A percentile compares a stretch with the other conserved stretches of the same genome.
Conservation (phyloP, 2,888 invertebrate species). For the Pollenia labialis region DNA sequence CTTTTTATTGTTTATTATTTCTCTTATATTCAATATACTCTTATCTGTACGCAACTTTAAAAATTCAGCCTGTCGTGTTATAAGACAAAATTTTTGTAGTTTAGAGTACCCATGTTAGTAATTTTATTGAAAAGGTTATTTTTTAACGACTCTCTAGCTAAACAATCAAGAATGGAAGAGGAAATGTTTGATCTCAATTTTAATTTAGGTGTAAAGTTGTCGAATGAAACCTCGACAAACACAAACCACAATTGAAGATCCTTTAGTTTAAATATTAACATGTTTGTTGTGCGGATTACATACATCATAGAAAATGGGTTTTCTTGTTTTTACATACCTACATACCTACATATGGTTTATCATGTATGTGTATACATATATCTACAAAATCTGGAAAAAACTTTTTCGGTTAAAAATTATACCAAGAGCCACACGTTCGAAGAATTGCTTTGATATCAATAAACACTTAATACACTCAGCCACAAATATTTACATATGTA, state of each 20-base stretch:
- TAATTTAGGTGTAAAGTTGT: slow-evolving; percentile 56
- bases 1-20: too few relatives aligned
- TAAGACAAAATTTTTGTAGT: too few relatives aligned
- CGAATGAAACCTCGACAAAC: slow-evolving; percentile 43
- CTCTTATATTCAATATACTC: too few relatives aligned
- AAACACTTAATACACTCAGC: slow-evolving; percentile 43
- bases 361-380: neutral
- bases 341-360: neutral
- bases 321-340: neutral
- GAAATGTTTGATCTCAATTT: slow-evolving; percentile 21
- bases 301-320: too few relatives aligned
- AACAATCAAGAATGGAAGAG: neutral
- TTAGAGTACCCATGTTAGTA: neutral
- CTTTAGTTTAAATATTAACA: too few relatives aligned
- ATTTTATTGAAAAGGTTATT: neutral
- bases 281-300: too few relatives aligned
- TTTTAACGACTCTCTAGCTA: neutral
- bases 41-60: too few relatives aligned
- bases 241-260: slow-evolving; percentile 20
- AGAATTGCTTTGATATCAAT: slow-evolving; percentile 46
- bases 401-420: neutral
- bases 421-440: slow-evolving; percentile 16
- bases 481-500: neutral
- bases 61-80: too few relatives aligned
- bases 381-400: neutral